Evolutionary conservation across 2,888 invertebrate species (phyloP).

Genomic region (Parelbella ahira): DNA sequence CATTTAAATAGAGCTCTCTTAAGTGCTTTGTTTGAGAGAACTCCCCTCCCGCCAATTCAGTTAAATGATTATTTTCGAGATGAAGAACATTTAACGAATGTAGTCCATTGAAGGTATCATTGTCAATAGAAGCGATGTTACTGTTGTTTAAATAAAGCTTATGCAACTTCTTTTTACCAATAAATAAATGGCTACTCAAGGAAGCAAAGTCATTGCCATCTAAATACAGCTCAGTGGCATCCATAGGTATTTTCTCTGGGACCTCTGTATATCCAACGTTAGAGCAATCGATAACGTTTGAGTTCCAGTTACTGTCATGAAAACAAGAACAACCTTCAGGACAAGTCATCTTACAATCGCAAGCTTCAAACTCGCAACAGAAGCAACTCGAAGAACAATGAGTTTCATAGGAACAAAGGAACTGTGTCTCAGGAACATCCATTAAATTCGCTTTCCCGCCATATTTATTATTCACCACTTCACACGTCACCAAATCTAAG

Average conservation of each 20-base stretch:
- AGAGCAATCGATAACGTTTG: slow-evolving; percentile 91
- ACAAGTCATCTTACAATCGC: slow-evolving; percentile 94
- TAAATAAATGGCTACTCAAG: slow-evolving; percentile 89
- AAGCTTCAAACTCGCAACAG: slow-evolving; percentile 93
- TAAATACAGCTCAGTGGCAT: slow-evolving; percentile 91
- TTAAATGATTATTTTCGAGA: slow-evolving; percentile 87
- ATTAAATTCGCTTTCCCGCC: slow-evolving; percentile 84
- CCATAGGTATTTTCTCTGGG: slow-evolving; percentile 91
- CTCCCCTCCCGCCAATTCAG: slow-evolving; percentile 86
- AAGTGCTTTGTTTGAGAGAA: slow-evolving; percentile 88
- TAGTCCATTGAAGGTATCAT: slow-evolving; percentile 89
- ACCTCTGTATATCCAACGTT: slow-evolving; percentile 86
- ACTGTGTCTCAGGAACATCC: slow-evolving; percentile 86
- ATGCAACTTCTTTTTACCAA: slow-evolving; percentile 90
- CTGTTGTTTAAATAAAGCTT: slow-evolving; percentile 89
- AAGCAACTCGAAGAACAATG: slow-evolving; percentile 92
- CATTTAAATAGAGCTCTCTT: slow-evolving; percentile 88
- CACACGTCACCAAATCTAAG: slow-evolving; percentile 87
- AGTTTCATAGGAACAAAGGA: slow-evolving; percentile 89
- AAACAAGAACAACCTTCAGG: slow-evolving; percentile 91
- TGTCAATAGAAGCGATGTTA: slow-evolving; percentile 86
- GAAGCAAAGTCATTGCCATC: slow-evolving; percentile 89
- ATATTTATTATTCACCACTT: slow-evolving; percentile 84
- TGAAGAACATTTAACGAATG: slow-evolving; percentile 86
- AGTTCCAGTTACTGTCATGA: slow-evolving; percentile 91